Base-by-base conservation (phyloP, 2,113 vertebrate genomes). In the Centrocercus urophasianus region DNA sequence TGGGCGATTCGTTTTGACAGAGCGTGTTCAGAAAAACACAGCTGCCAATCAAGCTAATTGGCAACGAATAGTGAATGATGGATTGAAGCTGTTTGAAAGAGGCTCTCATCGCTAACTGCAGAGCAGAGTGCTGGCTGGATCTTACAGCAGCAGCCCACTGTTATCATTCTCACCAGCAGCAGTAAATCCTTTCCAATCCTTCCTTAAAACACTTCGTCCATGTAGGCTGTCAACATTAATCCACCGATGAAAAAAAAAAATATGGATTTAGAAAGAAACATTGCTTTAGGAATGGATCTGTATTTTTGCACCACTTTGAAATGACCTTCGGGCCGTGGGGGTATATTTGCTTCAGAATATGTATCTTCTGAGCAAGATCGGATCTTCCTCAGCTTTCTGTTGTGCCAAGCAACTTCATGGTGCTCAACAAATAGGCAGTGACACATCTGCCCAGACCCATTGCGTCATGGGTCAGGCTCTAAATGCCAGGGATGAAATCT, bases 41-140 rank as follows among this genome's bases (percentile, higher is more conserved):
- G 92, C 92, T 96, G 93, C 95, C 96, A 92, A 63, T 97, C 96
- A 94, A 88, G 88, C 72, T 94, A 96, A 96, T 95, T 95, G 94
- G 88, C 82, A 93, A 75, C 19, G 63, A 94, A 73, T 67, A 89
- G 90, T 67, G 90, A 95, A 88, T 83, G 94, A 95, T 87, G 82
- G 95, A 87, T 70, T 77, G 78, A 50, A 89, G 81, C 54, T 18
- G 28, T 76, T 83, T 71, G 81, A 75, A 73, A 61, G 84, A 72
- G 61, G 74, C 78, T 86, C 86, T 83, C 9, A 2, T 52, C 70
- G 57, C 86, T 63, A 50, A n/a, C 85, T 76, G 89, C 77, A 82
- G 47, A 89, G 92, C 83, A 40, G 89, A 65, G 60, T 65, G 79
- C 91, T 83, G 82, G 48, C 91, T 88, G 88, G 82, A 74, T 95